Evolutionary conservation across 2,797 vertebrate species (phyloP).

Genomic region (Gallirallus australis): DNA sequence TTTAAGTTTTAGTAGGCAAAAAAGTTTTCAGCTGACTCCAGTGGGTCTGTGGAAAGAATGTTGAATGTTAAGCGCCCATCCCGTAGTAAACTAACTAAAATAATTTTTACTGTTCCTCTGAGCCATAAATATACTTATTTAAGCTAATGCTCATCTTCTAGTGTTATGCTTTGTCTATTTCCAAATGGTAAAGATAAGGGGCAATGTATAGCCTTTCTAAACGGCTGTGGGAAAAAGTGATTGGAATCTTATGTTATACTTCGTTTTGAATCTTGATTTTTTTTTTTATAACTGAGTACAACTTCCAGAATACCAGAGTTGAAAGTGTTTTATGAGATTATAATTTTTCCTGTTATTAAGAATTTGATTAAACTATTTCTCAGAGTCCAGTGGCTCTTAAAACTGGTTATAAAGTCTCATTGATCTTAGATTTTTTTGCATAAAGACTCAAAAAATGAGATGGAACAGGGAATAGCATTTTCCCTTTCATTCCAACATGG

Average conservation of each 20-base stretch:
- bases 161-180: not conserved
- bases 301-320: not conserved
- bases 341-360: not conserved
- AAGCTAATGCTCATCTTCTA: not conserved
- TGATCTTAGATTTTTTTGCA: not conserved
- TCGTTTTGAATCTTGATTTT: not conserved
- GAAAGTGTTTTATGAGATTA: not conserved
- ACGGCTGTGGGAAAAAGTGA: not conserved
- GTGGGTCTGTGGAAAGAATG: not conserved
- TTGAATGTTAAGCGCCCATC: not conserved
- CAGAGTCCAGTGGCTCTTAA: not conserved
- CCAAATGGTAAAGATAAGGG: not conserved
- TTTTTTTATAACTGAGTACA: not conserved
- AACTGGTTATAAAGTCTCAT: not conserved
- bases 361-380: constrained; percentile 1
- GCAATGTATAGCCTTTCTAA: not conserved
- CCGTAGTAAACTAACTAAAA: not conserved
- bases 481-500: not conserved
- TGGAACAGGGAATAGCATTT: not conserved
- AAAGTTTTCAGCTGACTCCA: not conserved
- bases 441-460: not conserved
- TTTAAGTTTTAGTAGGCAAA: too few relatives aligned
- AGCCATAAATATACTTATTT: not conserved
- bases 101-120: not conserved
- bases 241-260: not conserved